Evolutionary conservation across 2,113 vertebrate species (phyloP), one percentile per base, ranked within the genome.

Genomic region (Sminthopsis crassicaudata): DNA sequence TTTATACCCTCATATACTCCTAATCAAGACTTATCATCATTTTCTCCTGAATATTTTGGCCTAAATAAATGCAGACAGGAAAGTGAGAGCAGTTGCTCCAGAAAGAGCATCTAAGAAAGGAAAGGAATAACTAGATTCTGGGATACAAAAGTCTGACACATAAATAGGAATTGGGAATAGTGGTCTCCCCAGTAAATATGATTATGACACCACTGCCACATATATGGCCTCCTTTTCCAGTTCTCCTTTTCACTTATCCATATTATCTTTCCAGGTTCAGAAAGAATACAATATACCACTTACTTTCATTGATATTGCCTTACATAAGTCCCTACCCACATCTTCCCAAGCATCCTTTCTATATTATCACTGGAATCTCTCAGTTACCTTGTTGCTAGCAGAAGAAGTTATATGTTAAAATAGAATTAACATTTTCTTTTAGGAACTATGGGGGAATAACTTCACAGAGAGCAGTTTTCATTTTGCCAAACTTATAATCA

Each of bases 281-380:
- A 76, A 46, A 22, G 27, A 46, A 16, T 19, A 46, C 6, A 1
- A 60, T 60, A 19, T 30, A 3, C 67, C 5, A 23, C 36, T 42
- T 84, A n/a, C n/a, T 42, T 2, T 90, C 48, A 22, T 55, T 90
- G 24, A 8, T 76, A 84, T 53, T 48, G 67, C 24, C 57, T 36
- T 0, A 30, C 24, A 53, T 93, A 54, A 91, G 76, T 96, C 92
- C 11, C 76, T 50, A 3, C 53, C 91, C 6, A 7, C 76, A 25
- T 36, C 91, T 50, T 96, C 46, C 94, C 52, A 4, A 90, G 90
- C 27, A 94, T 91, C 55, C 19, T n/a, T 42, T 93, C 14, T 48
- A 95, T 67, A 76, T 91, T 96, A 36, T 84, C 93, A 84, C 93
- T 0, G 92, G 60, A 96, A 93, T 94, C 7, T 89, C 91, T 92